These are phyloP conservation scores for Gracilinanus agilis DNA, from an alignment of 2,113 vertebrate species.

Conservation along the genomic window DNA sequence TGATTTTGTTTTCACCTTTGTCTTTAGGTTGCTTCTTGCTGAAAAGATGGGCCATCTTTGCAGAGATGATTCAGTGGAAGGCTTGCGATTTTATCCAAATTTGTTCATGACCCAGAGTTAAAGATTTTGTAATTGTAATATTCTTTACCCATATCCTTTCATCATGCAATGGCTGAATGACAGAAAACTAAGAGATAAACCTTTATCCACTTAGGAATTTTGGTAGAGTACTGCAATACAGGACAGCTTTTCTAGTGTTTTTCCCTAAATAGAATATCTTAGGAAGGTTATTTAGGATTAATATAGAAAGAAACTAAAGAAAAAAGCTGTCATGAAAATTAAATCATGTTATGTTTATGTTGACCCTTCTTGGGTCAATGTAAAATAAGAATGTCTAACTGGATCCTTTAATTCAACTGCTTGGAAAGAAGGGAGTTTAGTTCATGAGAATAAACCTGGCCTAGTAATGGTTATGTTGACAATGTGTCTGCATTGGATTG, in stretches of 20 bases:
- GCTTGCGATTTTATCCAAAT: constrained; percentile 97
- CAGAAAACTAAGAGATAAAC: constrained; percentile 62
- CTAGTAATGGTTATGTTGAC: constrained; percentile 18
- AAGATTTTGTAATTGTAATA: constrained; percentile 59
- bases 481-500: constrained; percentile 42
- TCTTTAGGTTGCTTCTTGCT: constrained; percentile 92
- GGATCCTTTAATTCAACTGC: constrained; percentile 2
- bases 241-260: constrained; percentile 76
- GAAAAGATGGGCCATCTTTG: constrained; percentile 99
- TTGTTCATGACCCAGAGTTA: constrained; percentile 90
- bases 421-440: constrained; percentile 45
- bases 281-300: constrained; percentile 47
- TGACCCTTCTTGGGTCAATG: constrained; percentile 25
- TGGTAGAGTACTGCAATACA: constrained; percentile 60
- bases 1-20: constrained; percentile 58
- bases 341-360: constrained; percentile 40
- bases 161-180: constrained; percentile 37
- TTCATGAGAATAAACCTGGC: constrained; percentile 6
- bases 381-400: constrained; percentile 58
- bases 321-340: constrained; percentile 49
- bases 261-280: constrained; percentile 62
- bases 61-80: constrained; percentile 98
- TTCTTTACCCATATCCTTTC: constrained; percentile 36
- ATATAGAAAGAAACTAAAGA: constrained; percentile 58
- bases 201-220: constrained; percentile 61